Evolutionary conservation across 2,888 invertebrate species (phyloP).

Genomic region (Sympetrum striolatum): DNA sequence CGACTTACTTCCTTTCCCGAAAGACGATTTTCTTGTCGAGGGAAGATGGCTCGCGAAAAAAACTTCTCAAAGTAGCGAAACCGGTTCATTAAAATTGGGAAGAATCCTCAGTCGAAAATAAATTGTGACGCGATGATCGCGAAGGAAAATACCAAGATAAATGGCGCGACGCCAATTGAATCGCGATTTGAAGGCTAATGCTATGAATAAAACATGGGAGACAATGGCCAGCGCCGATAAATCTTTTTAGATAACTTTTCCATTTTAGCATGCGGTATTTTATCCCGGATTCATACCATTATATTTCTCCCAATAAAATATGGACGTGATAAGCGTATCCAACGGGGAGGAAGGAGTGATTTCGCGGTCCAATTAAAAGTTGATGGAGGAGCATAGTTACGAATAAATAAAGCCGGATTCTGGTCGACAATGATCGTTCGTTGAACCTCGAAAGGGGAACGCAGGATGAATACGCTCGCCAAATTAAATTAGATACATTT

Average conservation of each 20-base stretch:
- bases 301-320: conserved; percentile 12
- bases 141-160: neutral
- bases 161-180: conserved; percentile 17
- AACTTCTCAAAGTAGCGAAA: neutral
- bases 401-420: conserved; percentile 3
- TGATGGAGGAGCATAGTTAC: neutral
- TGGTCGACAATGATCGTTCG: neutral
- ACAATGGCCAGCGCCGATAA: neutral
- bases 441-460: neutral
- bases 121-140: neutral
- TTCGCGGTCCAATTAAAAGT: neutral
- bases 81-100: conserved; percentile 34
- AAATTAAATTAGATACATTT: neutral
- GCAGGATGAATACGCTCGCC: neutral
- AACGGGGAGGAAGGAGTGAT: neutral
- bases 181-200: conserved; percentile 15
- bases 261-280: conserved; percentile 5
- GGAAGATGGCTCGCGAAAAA: neutral
- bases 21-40: neutral
- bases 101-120: conserved; percentile 2
- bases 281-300: neutral
- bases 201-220: conserved; percentile 36
- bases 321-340: neutral
- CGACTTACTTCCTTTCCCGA: neutral
- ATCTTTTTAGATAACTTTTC: conserved; percentile 28